Evolutionary conservation across 37 sponge, comb jelly and placozoan genomes (phyloP).

Genomic region (Beroe forskalii): DNA sequence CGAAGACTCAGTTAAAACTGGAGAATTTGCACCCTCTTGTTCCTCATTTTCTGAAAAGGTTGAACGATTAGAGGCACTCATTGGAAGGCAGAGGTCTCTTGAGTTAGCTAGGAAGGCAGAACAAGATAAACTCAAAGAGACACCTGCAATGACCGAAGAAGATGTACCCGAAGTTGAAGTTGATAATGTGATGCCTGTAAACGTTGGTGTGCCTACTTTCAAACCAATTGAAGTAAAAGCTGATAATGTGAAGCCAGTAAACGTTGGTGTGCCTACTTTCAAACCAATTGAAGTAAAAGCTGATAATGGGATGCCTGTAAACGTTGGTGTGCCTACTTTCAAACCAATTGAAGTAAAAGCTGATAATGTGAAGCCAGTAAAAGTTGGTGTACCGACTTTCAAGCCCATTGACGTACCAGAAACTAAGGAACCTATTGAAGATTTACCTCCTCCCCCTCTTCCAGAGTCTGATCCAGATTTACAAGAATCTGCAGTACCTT

Average conservation of each 20-base stretch:
- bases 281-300: conserved; percentile 5
- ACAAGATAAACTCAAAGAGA: not conserved
- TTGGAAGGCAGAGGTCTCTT: not conserved
- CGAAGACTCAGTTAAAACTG: not conserved
- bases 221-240: conserved; percentile 5
- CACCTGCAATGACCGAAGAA: not conserved
- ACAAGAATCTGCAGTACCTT: not conserved
- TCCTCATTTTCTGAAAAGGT: not conserved
- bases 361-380: not conserved
- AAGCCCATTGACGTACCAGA: not conserved
- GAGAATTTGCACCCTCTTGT: not conserved
- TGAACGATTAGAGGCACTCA: not conserved
- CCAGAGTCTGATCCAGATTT: not conserved
- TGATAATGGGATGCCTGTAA: not conserved
- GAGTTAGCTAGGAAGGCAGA: not conserved
- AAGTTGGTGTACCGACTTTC: not conserved
- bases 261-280: not conserved
- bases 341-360: conserved; percentile 5
- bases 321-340: not conserved
- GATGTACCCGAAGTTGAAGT: not conserved
- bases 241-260: not conserved
- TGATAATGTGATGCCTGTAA: not conserved
- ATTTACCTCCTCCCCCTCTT: not conserved
- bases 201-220: not conserved
- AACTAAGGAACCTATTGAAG: not conserved